Evolutionary conservation across 2,113 vertebrate species (phyloP).

Genomic region (Sylvilagus bachmani): DNA sequence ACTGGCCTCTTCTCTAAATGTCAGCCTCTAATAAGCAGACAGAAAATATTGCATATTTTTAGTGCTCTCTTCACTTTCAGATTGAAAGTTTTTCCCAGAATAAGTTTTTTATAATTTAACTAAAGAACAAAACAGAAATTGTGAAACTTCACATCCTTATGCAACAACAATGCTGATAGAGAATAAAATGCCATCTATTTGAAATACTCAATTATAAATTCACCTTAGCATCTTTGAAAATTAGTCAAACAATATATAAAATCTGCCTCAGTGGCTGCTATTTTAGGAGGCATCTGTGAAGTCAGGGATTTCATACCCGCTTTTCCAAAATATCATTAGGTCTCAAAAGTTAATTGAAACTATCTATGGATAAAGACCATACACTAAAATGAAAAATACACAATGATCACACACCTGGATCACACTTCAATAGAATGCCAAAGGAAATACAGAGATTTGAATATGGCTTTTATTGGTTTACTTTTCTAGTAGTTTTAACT

Average conservation of each 20-base stretch:
- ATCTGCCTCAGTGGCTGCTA: neutral
- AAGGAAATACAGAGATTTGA: constrained; percentile 84
- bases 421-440: constrained; percentile 84
- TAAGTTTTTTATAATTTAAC: constrained; percentile 80
- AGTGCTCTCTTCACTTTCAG: constrained; percentile 43
- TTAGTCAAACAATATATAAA: constrained; percentile 15
- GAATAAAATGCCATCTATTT: constrained; percentile 62
- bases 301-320: neutral
- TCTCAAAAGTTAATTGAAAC: constrained; percentile 87
- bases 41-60: constrained; percentile 25
- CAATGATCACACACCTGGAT: constrained; percentile 70
- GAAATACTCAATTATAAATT: constrained; percentile 66
- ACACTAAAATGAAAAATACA: constrained; percentile 84
- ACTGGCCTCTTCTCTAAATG: constrained; percentile 10
- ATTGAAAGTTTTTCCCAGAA: constrained; percentile 20
- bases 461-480: constrained; percentile 82
- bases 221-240: constrained; percentile 44
- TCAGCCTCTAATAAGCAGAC: neutral
- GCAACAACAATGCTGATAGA: constrained; percentile 73
- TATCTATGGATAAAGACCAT: constrained; percentile 82
- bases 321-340: constrained; percentile 73
- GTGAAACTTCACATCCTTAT: constrained; percentile 82
- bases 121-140: constrained; percentile 81
- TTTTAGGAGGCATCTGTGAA: neutral
- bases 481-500: constrained; percentile 83